phyloP scores from a whole-genome alignment of 2,113 vertebrate genomes.

The Hiodon alosoides region DNA sequence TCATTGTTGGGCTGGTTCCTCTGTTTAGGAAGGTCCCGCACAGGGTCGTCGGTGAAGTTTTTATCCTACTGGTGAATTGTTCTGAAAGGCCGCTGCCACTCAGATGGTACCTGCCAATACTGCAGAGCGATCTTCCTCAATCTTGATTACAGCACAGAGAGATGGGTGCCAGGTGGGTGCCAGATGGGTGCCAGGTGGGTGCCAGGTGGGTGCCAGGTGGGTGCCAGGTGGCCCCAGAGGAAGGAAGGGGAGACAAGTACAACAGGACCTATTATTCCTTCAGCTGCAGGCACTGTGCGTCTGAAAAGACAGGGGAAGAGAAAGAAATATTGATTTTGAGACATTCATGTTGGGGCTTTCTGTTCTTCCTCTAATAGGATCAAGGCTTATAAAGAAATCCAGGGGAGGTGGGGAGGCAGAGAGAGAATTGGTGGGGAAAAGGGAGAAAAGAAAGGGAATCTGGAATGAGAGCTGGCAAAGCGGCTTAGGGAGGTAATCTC shows the following conservation, averaged over 20 bases:
- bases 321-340: slow-evolving; percentile 33
- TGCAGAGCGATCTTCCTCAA: too few relatives aligned
- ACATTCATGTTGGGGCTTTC: slow-evolving; percentile 17
- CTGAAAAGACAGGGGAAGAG: slow-evolving; percentile 4
- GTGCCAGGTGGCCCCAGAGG: neutral
- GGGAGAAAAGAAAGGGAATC: neutral
- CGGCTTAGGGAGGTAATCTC: slow-evolving; percentile 25
- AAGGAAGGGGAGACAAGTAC: neutral
- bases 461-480: slow-evolving; percentile 12
- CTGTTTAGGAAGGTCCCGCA: neutral
- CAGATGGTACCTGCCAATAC: neutral
- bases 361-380: slow-evolving; percentile 34
- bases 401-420: neutral
- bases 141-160: neutral
- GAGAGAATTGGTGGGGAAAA: neutral
- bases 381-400: slow-evolving; percentile 1
- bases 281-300: neutral
- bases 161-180: too few relatives aligned
- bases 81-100: neutral
- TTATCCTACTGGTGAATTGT: too few relatives aligned
- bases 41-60: neutral
- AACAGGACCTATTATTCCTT: neutral
- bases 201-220: too few relatives aligned
- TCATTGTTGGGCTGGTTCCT: neutral
- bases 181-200: too few relatives aligned